Evolutionary conservation across 2,888 invertebrate species (phyloP), one percentile per base, ranked within the genome.

Genomic region (Heliconius hortense): DNA sequence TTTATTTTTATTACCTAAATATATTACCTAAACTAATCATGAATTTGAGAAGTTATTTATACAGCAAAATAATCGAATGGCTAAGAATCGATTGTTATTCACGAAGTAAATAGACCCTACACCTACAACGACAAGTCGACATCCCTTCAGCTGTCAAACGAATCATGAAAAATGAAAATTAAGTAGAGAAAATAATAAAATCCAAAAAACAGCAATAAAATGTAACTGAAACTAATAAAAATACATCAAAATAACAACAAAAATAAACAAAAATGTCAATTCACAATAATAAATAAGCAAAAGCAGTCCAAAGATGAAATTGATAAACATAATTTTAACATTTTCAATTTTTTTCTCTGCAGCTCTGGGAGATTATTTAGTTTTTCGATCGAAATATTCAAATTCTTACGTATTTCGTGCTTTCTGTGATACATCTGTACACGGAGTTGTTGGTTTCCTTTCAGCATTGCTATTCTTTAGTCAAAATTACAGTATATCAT

Each of bases 341-440:
- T 4, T 88, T 48, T 77, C 82, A 2, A 81, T 92, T 67, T 82
- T 85, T 74, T 69, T 79, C 11, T 81, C 87, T 0, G 87, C 91
- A 0, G 79, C 87, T 35, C 1, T 88, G 8, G 93, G 93, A 28
- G 93, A 93, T 81, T 84, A 86, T 77, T 53, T 92, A 2, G 94
- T 93, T 2, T 93, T 91, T 79, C 85, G 86, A 74, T 90, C 91
- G 1, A 89, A 84, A 83, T 90, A 86, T 80, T 87, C 92, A 0
- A 77, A 84, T 4, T 89, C 87, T 0, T 81, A 82, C 71, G 70
- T 84, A 1, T 91, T 89, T 75, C 84, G 91, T 24, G 92, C 91
- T 0, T 64, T 89, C 24, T 59, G 87, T 0, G 93, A 93, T 68
- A 89, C 86, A 67, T 24, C 83, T 2, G 87, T 90, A 0, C 93